Evolutionary conservation across 2,113 vertebrate species (phyloP).

Genomic region (Zosterops borbonicus): DNA sequence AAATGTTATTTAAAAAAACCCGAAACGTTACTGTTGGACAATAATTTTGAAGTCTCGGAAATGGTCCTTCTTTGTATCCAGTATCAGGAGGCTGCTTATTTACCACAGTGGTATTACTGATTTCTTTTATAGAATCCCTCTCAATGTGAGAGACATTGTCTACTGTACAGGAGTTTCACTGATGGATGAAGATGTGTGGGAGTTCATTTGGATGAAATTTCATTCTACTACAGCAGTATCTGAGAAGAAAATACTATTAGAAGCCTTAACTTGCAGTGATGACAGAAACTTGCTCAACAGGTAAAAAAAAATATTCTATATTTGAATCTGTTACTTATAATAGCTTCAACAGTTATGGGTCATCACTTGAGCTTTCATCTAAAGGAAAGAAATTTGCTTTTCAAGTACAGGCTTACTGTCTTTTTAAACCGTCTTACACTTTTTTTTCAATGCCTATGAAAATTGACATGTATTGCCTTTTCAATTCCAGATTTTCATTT

Average conservation of each 20-base stretch:
- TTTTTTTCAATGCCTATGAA: background rate
- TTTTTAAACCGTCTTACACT: background rate
- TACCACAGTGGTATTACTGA: background rate
- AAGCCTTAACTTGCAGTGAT: conserved; percentile 96
- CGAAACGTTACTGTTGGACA: background rate
- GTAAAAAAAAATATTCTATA: conserved; percentile 49
- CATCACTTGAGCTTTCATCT: background rate
- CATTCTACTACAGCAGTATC: conserved; percentile 91
- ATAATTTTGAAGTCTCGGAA: background rate
- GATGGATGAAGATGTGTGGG: conserved; percentile 98
- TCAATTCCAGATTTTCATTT: background rate
- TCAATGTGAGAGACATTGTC: conserved; percentile 94
- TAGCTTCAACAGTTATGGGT: background rate
- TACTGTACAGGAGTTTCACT: conserved; percentile 97
- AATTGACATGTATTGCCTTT: background rate
- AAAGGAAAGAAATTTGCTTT: background rate
- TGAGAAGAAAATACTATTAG: conserved; percentile 95
- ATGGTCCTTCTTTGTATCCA: background rate
- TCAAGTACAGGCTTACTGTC: background rate
- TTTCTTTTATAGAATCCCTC: conserved; percentile 86
- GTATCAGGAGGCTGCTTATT: background rate
- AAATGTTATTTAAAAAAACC: background rate
- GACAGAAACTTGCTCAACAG: conserved; percentile 92
- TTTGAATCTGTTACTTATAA: background rate
- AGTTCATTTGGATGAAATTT: conserved; percentile 99